Conservation (phyloP, 2,113 vertebrate genomes). For the rabbit (Oryctolagus cuniculus) region DNA sequence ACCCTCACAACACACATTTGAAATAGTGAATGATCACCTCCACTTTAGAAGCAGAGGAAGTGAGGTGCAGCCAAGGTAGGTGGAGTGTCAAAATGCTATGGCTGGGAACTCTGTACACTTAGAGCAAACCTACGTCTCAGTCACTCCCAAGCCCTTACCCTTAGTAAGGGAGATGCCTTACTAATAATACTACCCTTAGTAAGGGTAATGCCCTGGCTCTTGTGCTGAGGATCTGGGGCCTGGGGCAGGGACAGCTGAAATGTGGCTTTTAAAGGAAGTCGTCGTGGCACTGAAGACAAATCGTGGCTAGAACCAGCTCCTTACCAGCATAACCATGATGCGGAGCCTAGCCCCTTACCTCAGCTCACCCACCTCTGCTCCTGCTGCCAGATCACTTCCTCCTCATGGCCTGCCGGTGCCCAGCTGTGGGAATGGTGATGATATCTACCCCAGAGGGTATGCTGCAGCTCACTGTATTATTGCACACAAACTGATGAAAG, state of each 20-base stretch:
- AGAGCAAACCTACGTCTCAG: neutral
- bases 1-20: fast-evolving
- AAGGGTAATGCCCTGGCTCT: no score
- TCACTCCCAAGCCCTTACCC: fast-evolving
- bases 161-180: no score
- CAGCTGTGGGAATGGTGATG: conserved; percentile 16
- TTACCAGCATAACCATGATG: fast-evolving
- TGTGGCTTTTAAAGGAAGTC: no score
- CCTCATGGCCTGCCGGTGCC: neutral
- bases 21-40: no score
- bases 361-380: neutral
- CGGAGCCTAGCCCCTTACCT: fast-evolving
- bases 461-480: neutral
- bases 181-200: no score
- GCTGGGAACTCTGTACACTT: no score
- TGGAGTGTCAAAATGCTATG: fast-evolving
- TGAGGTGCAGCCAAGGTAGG: no score
- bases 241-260: no score
- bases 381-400: neutral
- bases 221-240: fast-evolving
- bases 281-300: fast-evolving
- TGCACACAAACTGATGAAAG: conserved; percentile 1
- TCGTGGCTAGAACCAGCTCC: no score
- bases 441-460: neutral
- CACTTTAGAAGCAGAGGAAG: fast-evolving